These are phyloP conservation scores for Diarsia brunnea DNA, from an alignment of 2,888 invertebrate species.

Conservation along the genomic window DNA sequence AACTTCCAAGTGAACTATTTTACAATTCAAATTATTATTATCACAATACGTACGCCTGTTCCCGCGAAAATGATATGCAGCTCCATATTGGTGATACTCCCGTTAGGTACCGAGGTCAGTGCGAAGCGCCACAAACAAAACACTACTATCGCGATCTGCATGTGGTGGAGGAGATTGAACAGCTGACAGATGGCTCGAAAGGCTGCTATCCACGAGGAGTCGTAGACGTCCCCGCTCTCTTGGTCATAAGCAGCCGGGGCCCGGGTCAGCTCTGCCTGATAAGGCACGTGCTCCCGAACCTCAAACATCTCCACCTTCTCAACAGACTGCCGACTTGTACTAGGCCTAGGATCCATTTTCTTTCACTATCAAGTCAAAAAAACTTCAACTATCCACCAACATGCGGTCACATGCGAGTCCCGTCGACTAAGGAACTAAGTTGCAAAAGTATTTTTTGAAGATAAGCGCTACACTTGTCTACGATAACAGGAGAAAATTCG, in stretches of 20 bases:
- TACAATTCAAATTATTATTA: neutral
- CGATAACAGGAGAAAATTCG: slow-evolving; percentile 82
- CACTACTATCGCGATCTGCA: slow-evolving; percentile 87
- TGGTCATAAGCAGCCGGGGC: slow-evolving; percentile 85
- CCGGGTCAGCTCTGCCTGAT: slow-evolving; percentile 85
- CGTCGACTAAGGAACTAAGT: slow-evolving; percentile 75
- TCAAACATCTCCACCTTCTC: slow-evolving; percentile 87
- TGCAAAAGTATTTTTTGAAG: slow-evolving; percentile 65
- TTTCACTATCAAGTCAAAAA: slow-evolving; percentile 40
- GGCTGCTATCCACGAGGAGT: slow-evolving; percentile 83
- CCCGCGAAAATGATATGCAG: slow-evolving; percentile 88
- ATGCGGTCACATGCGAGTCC: slow-evolving; percentile 74
- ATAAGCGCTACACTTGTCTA: slow-evolving; percentile 71
- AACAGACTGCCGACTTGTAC: slow-evolving; percentile 84
- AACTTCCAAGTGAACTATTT: neutral
- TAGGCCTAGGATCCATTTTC: slow-evolving; percentile 84
- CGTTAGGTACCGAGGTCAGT: slow-evolving; percentile 82
- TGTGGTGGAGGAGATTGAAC: slow-evolving; percentile 86
- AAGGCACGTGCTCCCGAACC: slow-evolving; percentile 87
- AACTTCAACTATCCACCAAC: slow-evolving; percentile 46
- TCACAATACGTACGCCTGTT: slow-evolving; percentile 84
- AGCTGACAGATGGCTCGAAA: slow-evolving; percentile 86
- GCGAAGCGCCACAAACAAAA: slow-evolving; percentile 87
- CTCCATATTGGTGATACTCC: slow-evolving; percentile 84
- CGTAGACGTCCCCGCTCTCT: slow-evolving; percentile 82